A percentile compares a stretch with the other conserved stretches of the same genome.
Conservation (phyloP, 2,797 vertebrate species). For the Fistularia commersonii region DNA sequence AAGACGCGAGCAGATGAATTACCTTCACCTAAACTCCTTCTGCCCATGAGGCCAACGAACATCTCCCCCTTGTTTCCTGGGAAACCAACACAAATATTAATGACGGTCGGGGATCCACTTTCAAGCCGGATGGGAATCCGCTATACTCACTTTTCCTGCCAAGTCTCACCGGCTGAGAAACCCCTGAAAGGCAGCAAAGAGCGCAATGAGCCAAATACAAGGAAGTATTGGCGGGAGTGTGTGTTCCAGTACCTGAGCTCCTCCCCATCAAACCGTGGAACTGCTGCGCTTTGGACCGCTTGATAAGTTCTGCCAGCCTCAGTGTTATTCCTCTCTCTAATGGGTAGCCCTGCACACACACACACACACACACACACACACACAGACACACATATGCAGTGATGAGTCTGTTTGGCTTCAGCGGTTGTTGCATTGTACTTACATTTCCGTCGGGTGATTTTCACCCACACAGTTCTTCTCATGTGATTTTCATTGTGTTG, state of each 20-base stretch:
- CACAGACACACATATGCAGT: slow-evolving; percentile 1
- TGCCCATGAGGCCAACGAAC: slow-evolving; percentile 73
- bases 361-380: slow-evolving; percentile 30
- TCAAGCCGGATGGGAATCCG: background rate
- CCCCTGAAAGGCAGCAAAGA: slow-evolving; percentile 35
- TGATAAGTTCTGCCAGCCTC: slow-evolving; percentile 69
- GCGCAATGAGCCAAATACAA: too few relatives aligned
- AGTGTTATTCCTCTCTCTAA: slow-evolving; percentile 50
- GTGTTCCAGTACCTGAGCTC: slow-evolving; percentile 55
- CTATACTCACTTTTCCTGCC: slow-evolving; percentile 69
- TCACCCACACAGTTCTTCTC: too few relatives aligned
- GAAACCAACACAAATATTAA: background rate
- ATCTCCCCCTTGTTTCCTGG: slow-evolving; percentile 67
- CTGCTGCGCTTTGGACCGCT: slow-evolving; percentile 72
- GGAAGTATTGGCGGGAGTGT: background rate
- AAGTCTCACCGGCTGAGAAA: slow-evolving; percentile 42
- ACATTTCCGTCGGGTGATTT: too few relatives aligned
- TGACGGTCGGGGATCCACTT: too few relatives aligned
- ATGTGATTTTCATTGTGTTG: too few relatives aligned
- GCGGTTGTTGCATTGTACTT: too few relatives aligned
- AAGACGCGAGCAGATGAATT: slow-evolving; percentile 2
- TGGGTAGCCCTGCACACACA: slow-evolving; percentile 51
- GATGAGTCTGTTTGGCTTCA: too few relatives aligned
- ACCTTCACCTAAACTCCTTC: slow-evolving; percentile 68
- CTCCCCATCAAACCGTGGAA: slow-evolving; percentile 83